Evolutionary conservation across 2,888 invertebrate species (phyloP).

Genomic region (Margaritifera margaritifera): DNA sequence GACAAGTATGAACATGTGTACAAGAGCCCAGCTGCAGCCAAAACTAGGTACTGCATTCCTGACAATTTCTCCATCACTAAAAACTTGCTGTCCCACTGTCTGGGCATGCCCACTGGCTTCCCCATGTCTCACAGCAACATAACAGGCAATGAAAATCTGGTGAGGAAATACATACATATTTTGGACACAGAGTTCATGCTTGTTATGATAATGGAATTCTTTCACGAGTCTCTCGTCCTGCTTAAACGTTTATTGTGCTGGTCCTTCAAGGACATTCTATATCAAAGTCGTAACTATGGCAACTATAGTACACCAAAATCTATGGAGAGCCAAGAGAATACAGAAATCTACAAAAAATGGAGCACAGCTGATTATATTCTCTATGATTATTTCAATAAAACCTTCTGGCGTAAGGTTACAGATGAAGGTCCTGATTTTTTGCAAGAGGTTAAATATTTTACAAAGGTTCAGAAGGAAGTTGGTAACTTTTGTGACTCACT

Average conservation of each 20-base stretch:
- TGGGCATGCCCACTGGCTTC: conserved; percentile 68
- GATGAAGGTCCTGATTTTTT: conserved; percentile 50
- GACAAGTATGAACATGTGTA: conserved; percentile 62
- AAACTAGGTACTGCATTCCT: conserved; percentile 61
- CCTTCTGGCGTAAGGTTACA: conserved; percentile 60
- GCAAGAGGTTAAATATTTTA: conserved; percentile 46
- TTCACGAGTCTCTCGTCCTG: conserved; percentile 69
- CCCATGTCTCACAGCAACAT: conserved; percentile 52
- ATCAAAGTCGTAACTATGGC: conserved; percentile 48
- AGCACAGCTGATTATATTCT: conserved; percentile 63
- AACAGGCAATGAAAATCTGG: conserved; percentile 28
- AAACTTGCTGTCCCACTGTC: conserved; percentile 66
- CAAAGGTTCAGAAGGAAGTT: conserved; percentile 32
- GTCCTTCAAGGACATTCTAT: conserved; percentile 66
- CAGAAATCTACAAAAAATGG: conserved; percentile 52
- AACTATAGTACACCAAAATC: conserved; percentile 34
- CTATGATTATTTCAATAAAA: conserved; percentile 64
- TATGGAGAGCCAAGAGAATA: conserved; percentile 19
- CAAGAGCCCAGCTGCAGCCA: conserved; percentile 36
- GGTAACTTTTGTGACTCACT: conserved; percentile 17
- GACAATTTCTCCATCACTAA: conserved; percentile 64
- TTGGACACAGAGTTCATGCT: conserved; percentile 63
- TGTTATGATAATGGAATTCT: conserved; percentile 69
- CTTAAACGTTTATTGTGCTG: conserved; percentile 70
- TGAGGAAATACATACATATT: conserved; percentile 49